Evolutionary conservation across 2,888 invertebrate genomes (phyloP).

Genomic region (Tenodera sinensis): DNA sequence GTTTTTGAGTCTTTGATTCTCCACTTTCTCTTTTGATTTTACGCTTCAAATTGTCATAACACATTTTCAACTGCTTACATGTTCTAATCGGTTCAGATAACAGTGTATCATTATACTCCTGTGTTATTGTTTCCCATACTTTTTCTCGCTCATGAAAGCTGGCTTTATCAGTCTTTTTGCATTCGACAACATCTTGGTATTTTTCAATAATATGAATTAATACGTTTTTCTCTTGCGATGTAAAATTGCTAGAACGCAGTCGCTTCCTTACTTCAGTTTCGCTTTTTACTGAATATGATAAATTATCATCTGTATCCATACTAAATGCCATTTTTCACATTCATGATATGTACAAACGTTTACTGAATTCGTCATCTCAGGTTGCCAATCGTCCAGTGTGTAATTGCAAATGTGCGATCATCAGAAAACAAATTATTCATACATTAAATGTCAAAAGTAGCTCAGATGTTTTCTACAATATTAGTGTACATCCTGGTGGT

Average conservation of each 20-base stretch:
- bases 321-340: not conserved
- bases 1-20: slow-evolving; percentile 1
- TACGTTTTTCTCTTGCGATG: slow-evolving; percentile 27
- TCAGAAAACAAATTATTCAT: not conserved
- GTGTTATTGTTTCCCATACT: slow-evolving; percentile 24
- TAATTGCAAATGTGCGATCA: not conserved
- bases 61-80: slow-evolving; percentile 24
- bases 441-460: no score
- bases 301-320: not conserved
- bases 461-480: no score
- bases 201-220: slow-evolving; percentile 28
- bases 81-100: slow-evolving; percentile 22
- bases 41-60: slow-evolving; percentile 27
- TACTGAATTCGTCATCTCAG: no score
- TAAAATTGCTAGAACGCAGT: slow-evolving; percentile 23
- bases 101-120: slow-evolving; percentile 27
- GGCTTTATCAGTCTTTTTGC: slow-evolving; percentile 23
- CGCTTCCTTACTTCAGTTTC: slow-evolving; percentile 20
- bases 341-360: no score
- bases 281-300: not conserved
- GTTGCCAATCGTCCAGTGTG: not conserved
- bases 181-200: slow-evolving; percentile 23
- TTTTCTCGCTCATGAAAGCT: slow-evolving; percentile 23
- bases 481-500: no score
- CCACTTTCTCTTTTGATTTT: slow-evolving; percentile 17